Conservation (phyloP, 2,888 invertebrate genomes). For the Junonia oenone region DNA sequence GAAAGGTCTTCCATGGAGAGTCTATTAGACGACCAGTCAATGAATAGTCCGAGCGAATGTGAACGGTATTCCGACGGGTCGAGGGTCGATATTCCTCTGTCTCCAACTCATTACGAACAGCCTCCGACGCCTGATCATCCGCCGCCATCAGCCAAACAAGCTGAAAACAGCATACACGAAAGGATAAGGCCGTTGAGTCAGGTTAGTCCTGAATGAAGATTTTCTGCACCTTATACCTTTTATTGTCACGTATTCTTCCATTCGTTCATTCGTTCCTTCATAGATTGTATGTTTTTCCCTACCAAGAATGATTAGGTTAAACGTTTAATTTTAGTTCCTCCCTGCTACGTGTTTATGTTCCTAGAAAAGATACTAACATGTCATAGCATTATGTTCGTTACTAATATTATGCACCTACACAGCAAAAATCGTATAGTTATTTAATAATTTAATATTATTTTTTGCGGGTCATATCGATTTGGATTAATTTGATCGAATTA, state of each 20-base stretch:
- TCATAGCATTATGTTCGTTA: background rate
- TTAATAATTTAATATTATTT: too few relatives aligned
- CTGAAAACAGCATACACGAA: constrained; percentile 93
- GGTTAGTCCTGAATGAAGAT: constrained; percentile 81
- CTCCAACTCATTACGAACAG: constrained; percentile 93
- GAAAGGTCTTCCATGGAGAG: constrained; percentile 81
- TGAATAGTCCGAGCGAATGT: constrained; percentile 72
- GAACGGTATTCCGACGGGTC: constrained; percentile 62
- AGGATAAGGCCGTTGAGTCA: constrained; percentile 93
- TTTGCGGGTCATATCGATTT: too few relatives aligned
- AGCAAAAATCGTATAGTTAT: constrained; percentile 1
- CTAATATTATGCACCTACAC: background rate
- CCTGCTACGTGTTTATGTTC: background rate
- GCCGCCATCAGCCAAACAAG: constrained; percentile 93
- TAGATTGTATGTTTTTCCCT: background rate
- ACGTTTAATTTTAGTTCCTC: background rate
- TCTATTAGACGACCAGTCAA: constrained; percentile 78
- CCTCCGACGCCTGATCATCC: constrained; percentile 97
- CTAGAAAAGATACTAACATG: background rate
- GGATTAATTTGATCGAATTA: too few relatives aligned
- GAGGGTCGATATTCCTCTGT: constrained; percentile 83
- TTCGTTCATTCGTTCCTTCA: background rate
- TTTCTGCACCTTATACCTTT: background rate
- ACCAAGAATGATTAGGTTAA: background rate
- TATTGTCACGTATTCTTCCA: background rate